phyloP scores from a whole-genome alignment of 2,113 vertebrate genomes.

The Rhineura floridana region DNA sequence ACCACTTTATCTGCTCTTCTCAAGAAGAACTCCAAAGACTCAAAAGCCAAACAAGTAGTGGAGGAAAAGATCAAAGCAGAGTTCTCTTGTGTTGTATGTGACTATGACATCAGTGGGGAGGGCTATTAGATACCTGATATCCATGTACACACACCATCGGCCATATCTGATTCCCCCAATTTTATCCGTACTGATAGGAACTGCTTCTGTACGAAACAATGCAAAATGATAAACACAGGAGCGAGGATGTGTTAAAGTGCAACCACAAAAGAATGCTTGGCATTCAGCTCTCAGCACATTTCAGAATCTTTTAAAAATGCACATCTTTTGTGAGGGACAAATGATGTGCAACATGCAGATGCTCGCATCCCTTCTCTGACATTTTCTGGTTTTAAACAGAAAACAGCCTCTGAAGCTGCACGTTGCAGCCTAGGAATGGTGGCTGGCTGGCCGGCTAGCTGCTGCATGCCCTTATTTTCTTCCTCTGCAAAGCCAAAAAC shows the following conservation, averaged over 20 bases:
- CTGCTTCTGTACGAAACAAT: constrained; percentile 66
- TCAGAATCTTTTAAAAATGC: background rate
- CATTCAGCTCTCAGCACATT: background rate
- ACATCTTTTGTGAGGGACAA: background rate
- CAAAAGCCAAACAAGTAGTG: constrained; percentile 56
- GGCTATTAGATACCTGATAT: constrained; percentile 51
- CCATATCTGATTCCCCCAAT: constrained; percentile 56
- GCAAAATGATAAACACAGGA: constrained; percentile 46
- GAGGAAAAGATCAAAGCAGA: constrained; percentile 55
- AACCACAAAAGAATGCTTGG: background rate
- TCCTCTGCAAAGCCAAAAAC: background rate
- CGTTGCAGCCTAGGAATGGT: background rate
- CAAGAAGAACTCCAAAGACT: constrained; percentile 39
- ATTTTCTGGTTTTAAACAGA: background rate
- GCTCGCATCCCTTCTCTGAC: background rate
- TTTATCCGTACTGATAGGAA: constrained; percentile 69
- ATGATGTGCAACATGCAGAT: too few species aligned
- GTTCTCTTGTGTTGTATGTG: constrained; percentile 21
- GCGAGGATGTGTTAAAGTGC: background rate
- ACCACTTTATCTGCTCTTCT: constrained; percentile 49
- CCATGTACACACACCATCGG: constrained; percentile 45
- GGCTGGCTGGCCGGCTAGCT: background rate
- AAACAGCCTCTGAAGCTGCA: background rate
- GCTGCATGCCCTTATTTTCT: background rate
- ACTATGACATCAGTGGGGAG: background rate